These are phyloP conservation scores for Nylanderia fulva DNA, from an alignment of 1,140 invertebrate species.

Conservation along the genomic window DNA sequence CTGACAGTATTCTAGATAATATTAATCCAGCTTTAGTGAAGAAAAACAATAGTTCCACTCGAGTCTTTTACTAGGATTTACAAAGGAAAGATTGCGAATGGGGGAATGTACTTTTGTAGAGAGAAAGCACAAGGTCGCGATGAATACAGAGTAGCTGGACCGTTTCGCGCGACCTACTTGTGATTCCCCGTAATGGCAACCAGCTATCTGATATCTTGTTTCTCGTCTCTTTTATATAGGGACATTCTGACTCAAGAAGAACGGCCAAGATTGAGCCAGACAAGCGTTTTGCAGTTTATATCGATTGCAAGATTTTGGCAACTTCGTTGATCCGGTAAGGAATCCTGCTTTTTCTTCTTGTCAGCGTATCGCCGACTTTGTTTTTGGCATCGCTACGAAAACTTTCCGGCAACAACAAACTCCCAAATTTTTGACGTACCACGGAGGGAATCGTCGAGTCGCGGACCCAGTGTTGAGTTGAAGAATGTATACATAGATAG, in stretches of 20 bases:
- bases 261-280: conserved; percentile 14
- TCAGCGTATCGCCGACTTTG: conserved; percentile 18
- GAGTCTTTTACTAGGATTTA: conserved; percentile 54
- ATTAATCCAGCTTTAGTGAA: conserved; percentile 38
- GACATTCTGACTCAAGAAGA: conserved; percentile 8
- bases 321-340: neutral
- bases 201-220: conserved; percentile 54
- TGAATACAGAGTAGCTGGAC: conserved; percentile 60
- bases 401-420: conserved; percentile 31
- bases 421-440: conserved; percentile 23
- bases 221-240: conserved; percentile 37
- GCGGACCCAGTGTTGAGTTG: neutral
- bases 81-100: conserved; percentile 21
- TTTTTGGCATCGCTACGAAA: conserved; percentile 27
- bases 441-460: neutral
- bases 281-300: conserved; percentile 19
- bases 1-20: conserved; percentile 14
- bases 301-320: conserved; percentile 44
- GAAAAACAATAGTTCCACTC: conserved; percentile 29
- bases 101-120: neutral
- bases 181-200: conserved; percentile 43
- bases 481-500: neutral
- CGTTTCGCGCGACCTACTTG: conserved; percentile 56
- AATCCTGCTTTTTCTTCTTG: conserved; percentile 16
- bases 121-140: conserved; percentile 58